Conservation (phyloP, 2,113 vertebrate genomes). For the Stegostoma tigrinum region DNA sequence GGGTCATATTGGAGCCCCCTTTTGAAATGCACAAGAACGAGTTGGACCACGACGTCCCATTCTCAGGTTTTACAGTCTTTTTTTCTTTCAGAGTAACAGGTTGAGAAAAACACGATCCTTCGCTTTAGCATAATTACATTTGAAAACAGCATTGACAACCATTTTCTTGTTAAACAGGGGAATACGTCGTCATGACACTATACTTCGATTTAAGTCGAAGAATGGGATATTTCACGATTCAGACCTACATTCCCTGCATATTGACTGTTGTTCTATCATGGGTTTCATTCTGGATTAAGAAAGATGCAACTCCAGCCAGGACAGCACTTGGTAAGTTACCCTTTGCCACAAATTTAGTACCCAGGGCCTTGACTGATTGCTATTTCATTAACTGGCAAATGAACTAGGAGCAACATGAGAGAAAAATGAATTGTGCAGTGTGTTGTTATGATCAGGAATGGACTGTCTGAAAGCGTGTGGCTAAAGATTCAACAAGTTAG, state of each 20-base stretch:
- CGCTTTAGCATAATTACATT: background rate
- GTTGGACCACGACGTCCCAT: too few species aligned
- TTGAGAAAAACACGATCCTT: background rate
- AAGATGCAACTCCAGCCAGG: slow-evolving; percentile 89
- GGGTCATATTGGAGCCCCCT: too few species aligned
- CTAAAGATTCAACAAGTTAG: background rate
- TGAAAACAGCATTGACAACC: background rate
- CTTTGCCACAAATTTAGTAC: background rate
- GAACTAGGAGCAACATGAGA: background rate
- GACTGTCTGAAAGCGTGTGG: background rate
- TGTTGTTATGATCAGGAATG: background rate
- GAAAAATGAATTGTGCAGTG: background rate
- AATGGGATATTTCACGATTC: slow-evolving; percentile 98
- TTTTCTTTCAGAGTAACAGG: too few species aligned
- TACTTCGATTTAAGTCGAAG: slow-evolving; percentile 89
- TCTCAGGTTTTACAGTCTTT: background rate
- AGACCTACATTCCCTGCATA: slow-evolving; percentile 95
- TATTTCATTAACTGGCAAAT: background rate
- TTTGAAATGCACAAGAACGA: too few species aligned
- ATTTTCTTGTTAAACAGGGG: slow-evolving; percentile 59
- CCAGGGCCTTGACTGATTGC: background rate
- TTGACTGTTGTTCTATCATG: slow-evolving; percentile 92
- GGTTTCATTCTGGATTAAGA: slow-evolving; percentile 98
- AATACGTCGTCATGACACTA: slow-evolving; percentile 93
- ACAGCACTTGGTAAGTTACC: slow-evolving; percentile 77